Percentiles rank a stretch among this genome's conserved stretches.
Evolutionary conservation across 2,888 invertebrate species (phyloP).

Genomic region (Acrobasis consociella): DNA sequence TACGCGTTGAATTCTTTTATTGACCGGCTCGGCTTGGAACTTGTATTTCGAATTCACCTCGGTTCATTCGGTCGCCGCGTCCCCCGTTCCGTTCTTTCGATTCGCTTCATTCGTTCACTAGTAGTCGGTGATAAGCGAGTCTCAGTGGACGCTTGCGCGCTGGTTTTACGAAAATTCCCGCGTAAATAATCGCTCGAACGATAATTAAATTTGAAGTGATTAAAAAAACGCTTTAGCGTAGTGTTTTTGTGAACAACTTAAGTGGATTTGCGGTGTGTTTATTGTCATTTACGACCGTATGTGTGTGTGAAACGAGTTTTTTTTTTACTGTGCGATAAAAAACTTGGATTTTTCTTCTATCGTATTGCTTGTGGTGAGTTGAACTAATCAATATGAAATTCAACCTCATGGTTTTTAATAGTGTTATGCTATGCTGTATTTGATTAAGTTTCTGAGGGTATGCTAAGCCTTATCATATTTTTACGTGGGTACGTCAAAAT

Average conservation of each 20-base stretch:
- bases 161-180: constrained; percentile 44
- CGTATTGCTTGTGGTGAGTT: constrained; percentile 69
- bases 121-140: constrained; percentile 70
- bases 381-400: constrained; percentile 3
- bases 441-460: neutral
- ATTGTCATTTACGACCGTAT: constrained; percentile 43
- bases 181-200: constrained; percentile 53
- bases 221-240: constrained; percentile 51
- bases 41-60: constrained; percentile 5
- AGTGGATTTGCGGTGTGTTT: constrained; percentile 53
- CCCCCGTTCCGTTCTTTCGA: constrained; percentile 49
- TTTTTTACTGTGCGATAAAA: constrained; percentile 52
- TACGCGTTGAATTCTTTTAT: constrained; percentile 8
- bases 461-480: too few relatives aligned
- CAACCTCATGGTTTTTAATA: neutral
- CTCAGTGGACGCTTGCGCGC: constrained; percentile 45
- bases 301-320: constrained; percentile 63
- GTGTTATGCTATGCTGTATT: neutral
- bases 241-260: constrained; percentile 46
- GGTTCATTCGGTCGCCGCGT: constrained; percentile 38
- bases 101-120: constrained; percentile 53
- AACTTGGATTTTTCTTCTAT: constrained; percentile 66
- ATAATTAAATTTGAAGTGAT: constrained; percentile 50
- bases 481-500: too few relatives aligned
- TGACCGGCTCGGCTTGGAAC: constrained; percentile 4